Evolutionary conservation across 2,888 invertebrate species (phyloP), one percentile per base, ranked within the genome.

Genomic region (Scaptomyza cyrtandrae): DNA sequence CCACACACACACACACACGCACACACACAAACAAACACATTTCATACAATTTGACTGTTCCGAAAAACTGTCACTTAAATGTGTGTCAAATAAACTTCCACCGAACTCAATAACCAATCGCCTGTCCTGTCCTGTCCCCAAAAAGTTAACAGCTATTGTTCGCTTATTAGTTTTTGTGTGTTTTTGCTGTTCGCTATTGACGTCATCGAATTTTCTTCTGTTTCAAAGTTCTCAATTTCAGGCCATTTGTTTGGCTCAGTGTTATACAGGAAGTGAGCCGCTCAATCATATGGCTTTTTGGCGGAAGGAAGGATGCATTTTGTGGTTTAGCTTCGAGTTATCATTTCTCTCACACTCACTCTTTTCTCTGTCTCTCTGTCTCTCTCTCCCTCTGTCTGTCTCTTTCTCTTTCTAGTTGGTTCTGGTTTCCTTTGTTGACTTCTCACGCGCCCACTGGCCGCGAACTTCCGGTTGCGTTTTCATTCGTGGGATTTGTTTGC

Each of bases 251-350:
- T 2, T 43, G 24, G 41, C 24, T 56, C n/a, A 39, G 43, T 39
- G 0, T 10, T 41, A 14, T 49, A 44, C 73, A 75, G 73, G 71
- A 73, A 75, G 43, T 14, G 45, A 43, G 68, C 24, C 31, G 78
- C 49, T 76, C 67, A 61, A 55, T 59, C 74, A 65, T 57, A 37
- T 54, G 48, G n/a, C 37, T 31, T 37, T 11, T 14, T 13, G 64
- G 24, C 60, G 78, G 61, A 65, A 69, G 74, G 78, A 73, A 73
- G 74, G 78, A 73, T 78, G 74, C 63, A 74, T 70, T 69, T 68
- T 72, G 76, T 68, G 68, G 72, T 56, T 41, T 16, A 16, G 50
- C 14, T 39, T 3, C 9, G 39, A 6, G 3, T 35, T 50, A n/a
- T 3, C 10, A 10, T 19, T 16, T 10, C 50, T 33, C 19, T 19